Conservation (phyloP, 2,888 invertebrate genomes). For the Nysson spinosus region DNA sequence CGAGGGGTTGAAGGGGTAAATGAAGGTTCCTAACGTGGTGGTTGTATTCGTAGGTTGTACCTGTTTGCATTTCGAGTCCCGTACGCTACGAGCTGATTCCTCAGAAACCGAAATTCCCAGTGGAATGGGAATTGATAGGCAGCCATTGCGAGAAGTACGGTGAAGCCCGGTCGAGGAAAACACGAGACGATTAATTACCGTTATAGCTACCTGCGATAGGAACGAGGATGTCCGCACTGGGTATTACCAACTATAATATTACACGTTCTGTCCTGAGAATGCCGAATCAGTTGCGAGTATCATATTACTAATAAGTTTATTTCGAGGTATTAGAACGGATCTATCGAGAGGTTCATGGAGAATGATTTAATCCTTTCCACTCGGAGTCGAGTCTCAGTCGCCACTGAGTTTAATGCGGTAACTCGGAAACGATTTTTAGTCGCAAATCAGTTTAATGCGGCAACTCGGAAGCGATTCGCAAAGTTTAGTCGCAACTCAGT, state of each 20-base stretch:
- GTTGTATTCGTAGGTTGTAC: constrained; percentile 21
- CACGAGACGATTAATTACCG: constrained; percentile 62
- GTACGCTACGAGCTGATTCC: constrained; percentile 47
- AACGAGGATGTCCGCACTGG: constrained; percentile 48
- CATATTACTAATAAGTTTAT: too few species aligned
- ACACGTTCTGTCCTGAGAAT: constrained; percentile 14
- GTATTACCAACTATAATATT: constrained; percentile 43
- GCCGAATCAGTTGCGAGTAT: constrained; percentile 16
- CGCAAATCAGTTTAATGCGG: too few species aligned
- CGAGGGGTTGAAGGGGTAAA: background rate
- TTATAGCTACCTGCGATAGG: constrained; percentile 48
- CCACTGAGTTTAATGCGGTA: too few species aligned
- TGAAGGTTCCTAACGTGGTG: constrained; percentile 12
- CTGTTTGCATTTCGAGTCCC: constrained; percentile 26
- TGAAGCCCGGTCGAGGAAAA: constrained; percentile 44
- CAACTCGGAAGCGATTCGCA: too few species aligned
- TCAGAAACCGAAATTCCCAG: constrained; percentile 54
- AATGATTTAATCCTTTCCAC: too few species aligned
- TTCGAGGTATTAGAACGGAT: too few species aligned
- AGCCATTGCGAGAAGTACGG: constrained; percentile 5
- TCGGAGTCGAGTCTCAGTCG: too few species aligned
- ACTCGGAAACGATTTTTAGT: too few species aligned
- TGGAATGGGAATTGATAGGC: constrained; percentile 9
- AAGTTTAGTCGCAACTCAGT: too few species aligned
- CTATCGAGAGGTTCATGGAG: too few species aligned